Percentiles rank a stretch among this genome's conserved stretches.
Evolutionary conservation across 2,888 invertebrate genomes (phyloP).

Genomic region (Cremastinae sp.): DNA sequence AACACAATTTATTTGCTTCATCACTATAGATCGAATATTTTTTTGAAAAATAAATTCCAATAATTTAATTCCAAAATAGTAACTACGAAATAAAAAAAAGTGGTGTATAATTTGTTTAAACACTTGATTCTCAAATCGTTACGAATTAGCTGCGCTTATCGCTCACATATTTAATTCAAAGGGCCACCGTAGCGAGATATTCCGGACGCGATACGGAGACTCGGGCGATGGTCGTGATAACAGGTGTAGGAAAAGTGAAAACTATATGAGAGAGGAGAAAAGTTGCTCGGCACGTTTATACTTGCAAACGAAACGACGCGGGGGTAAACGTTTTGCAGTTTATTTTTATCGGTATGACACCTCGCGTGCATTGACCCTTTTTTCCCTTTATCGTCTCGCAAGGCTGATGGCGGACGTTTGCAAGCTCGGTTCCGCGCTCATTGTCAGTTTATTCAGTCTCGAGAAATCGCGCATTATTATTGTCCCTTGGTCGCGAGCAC

Average conservation of each 20-base stretch:
- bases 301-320: conserved; percentile 15
- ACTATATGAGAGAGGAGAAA: no score
- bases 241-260: not conserved
- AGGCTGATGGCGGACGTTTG: not conserved
- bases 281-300: not conserved
- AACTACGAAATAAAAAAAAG: no score
- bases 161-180: not conserved
- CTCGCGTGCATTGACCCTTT: conserved; percentile 37
- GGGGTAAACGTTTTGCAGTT: not conserved
- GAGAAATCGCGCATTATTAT: conserved; percentile 23
- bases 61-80: no score
- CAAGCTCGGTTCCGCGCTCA: conserved; percentile 36
- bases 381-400: conserved; percentile 15
- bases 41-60: no score
- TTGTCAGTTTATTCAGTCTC: conserved; percentile 32
- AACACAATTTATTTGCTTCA: no score
- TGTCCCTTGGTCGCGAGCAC: conserved; percentile 54
- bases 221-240: not conserved
- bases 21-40: no score
- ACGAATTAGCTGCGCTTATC: conserved; percentile 11
- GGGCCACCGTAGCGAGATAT: conserved; percentile 8
- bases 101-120: not conserved
- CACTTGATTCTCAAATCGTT: not conserved
- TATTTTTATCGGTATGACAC: conserved; percentile 32
- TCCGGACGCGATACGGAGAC: conserved; percentile 8